Evolutionary conservation across 2,888 invertebrate species (phyloP).

Genomic region (Melipona beecheii): DNA sequence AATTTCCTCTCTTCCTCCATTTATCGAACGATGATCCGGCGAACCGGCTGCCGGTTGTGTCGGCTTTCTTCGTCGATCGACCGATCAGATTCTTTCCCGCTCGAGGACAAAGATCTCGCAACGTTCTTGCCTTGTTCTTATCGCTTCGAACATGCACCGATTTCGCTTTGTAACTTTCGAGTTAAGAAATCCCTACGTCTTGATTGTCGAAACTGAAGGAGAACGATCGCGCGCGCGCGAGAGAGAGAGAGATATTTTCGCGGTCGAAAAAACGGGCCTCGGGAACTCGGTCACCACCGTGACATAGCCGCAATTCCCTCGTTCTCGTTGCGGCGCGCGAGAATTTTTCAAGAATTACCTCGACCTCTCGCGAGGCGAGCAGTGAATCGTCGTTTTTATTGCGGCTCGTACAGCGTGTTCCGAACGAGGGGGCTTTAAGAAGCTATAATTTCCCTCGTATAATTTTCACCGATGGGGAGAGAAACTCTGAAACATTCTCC

Average conservation of each 20-base stretch:
- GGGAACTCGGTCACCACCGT: conserved; percentile 45
- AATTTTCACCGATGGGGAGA: neutral
- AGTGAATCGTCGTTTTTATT: conserved; percentile 20
- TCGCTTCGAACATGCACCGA: too few species aligned
- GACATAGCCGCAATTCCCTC: conserved; percentile 19
- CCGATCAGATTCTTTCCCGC: conserved; percentile 9
- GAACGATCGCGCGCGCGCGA: conserved; percentile 36
- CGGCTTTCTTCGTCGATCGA: neutral
- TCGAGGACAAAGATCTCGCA: conserved; percentile 19
- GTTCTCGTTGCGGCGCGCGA: neutral
- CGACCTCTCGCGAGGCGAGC: conserved; percentile 16
- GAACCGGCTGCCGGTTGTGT: neutral
- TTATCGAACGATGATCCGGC: conserved; percentile 59
- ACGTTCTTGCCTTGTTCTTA: too few species aligned
- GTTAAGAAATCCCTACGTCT: too few species aligned
- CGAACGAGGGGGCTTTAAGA: neutral
- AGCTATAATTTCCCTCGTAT: conserved; percentile 16
- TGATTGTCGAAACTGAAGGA: conserved; percentile 39
- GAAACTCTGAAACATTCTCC: neutral
- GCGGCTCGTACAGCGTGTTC: conserved; percentile 6
- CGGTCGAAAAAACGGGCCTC: conserved; percentile 10
- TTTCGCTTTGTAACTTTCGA: too few species aligned
- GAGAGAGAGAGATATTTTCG: conserved; percentile 31
- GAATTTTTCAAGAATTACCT: conserved; percentile 26
- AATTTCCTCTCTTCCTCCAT: conserved; percentile 38